Evolutionary conservation across 2,888 invertebrate genomes (phyloP), one percentile per base, ranked within the genome.

Genomic region (Drosophila anceps): DNA sequence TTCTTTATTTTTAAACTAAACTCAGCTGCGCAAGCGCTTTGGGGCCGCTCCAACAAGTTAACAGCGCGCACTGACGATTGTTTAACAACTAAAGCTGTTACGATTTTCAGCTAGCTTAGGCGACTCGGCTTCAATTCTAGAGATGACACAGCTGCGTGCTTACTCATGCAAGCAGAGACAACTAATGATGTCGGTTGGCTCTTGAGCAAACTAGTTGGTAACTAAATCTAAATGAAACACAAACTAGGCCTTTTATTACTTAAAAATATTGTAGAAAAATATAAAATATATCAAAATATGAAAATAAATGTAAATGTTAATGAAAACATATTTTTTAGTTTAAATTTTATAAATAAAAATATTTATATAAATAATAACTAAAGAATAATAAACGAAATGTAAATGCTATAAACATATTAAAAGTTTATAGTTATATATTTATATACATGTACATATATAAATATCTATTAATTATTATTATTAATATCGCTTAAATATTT

Each of bases 61-160:
- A 80, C 88, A 80, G 69, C 74, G 71, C 85, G 65, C 90, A 73
- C 73, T 80, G 83, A 75, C 90, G 84, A 73, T 88, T 85, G 86
- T 72, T 85, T 62, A 75, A 70, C 88, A 88, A 84, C 84, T 84
- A 63, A 82, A 69, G 58, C 61, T 67, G 62, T 62, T 55, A 72
- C 79, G 82, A 68, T 68, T 79, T 61, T 62, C 57, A 41, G 72
- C 46, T 59, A 58, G 63, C 58, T 69, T 60, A 29, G 44, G 54
- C 33, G 44, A 24, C 29, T 48, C 51, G 35, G 27, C 7, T 33
- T 33, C 48, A 41, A 15, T 57, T 8, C 27, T 79, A 79, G 76
- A 74, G 79, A 37, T 76, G 71, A 6, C 29, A 24, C 6, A 24
- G 20, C 0, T 4, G 27, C 73, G 67, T 75, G 75, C 8, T 41